phyloP scores from a whole-genome alignment of 2,888 invertebrate genomes.

The Notodonta dromedarius region DNA sequence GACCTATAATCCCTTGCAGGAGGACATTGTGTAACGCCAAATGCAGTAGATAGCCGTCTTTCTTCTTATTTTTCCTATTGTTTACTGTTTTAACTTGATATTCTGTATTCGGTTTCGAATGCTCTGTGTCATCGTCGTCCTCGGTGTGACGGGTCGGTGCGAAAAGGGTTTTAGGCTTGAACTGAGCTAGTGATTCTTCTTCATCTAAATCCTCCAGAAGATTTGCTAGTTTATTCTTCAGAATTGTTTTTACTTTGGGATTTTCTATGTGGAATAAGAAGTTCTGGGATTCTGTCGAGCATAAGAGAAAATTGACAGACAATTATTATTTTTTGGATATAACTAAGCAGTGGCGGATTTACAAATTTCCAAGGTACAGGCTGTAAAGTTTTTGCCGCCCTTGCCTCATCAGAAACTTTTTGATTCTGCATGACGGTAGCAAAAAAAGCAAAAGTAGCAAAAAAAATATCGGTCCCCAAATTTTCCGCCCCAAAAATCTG shows the following conservation, averaged over 20 bases:
- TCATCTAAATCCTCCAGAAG: slow-evolving; percentile 64
- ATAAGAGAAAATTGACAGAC: too few species aligned
- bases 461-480: too few species aligned
- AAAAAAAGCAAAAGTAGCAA: too few species aligned
- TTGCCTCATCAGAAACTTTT: too few species aligned
- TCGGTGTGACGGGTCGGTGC: not conserved
- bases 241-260: slow-evolving; percentile 57
- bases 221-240: slow-evolving; percentile 54
- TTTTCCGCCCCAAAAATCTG: too few species aligned
- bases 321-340: too few species aligned
- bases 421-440: too few species aligned
- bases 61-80: slow-evolving; percentile 14
- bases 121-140: not conserved
- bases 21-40: slow-evolving; percentile 65
- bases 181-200: slow-evolving; percentile 36
- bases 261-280: slow-evolving; percentile 53
- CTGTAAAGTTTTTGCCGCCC: too few species aligned
- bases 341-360: too few species aligned
- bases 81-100: slow-evolving; percentile 13
- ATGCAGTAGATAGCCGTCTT: slow-evolving; percentile 53
- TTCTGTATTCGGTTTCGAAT: slow-evolving; percentile 13
- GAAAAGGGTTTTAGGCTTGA: slow-evolving; percentile 4
- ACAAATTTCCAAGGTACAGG: too few species aligned
- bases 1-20: slow-evolving; percentile 59
- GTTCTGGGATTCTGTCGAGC: slow-evolving; percentile 34